Evolutionary conservation across 2,888 invertebrate genomes (phyloP).

Genomic region (Spisula solida): DNA sequence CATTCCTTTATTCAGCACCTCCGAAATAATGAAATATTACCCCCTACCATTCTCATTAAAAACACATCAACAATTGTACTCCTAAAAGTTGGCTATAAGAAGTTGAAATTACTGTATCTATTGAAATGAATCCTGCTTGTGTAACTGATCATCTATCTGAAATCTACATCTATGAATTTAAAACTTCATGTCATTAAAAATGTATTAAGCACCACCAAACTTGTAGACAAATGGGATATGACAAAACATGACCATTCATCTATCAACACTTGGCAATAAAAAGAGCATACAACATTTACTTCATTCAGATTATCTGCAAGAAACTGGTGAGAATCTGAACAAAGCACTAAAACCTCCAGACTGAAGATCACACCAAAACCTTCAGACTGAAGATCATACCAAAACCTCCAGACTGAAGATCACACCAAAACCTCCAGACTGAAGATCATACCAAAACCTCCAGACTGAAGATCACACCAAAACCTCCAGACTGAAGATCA

Average conservation of each 20-base stretch:
- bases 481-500: no score
- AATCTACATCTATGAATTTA: slow-evolving; percentile 7
- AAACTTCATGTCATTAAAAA: background rate
- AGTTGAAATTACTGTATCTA: background rate
- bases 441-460: no score
- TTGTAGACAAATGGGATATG: background rate
- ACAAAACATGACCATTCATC: background rate
- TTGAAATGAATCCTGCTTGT: background rate
- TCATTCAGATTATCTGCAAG: no score
- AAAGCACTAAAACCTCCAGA: no score
- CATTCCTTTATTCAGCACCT: background rate
- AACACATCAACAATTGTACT: slow-evolving; percentile 49
- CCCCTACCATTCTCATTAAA: slow-evolving; percentile 49
- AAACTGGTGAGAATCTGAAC: background rate
- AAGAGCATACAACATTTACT: background rate
- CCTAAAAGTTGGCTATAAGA: background rate
- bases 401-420: no score
- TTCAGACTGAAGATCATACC: no score
- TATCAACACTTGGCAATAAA: background rate
- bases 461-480: no score
- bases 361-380: no score
- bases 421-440: no score
- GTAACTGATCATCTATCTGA: background rate
- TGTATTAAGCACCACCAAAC: background rate
- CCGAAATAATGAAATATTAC: slow-evolving; percentile 31